Evolutionary conservation across 2,113 vertebrate genomes (phyloP).

Genomic region (Coreoperca whiteheadi): DNA sequence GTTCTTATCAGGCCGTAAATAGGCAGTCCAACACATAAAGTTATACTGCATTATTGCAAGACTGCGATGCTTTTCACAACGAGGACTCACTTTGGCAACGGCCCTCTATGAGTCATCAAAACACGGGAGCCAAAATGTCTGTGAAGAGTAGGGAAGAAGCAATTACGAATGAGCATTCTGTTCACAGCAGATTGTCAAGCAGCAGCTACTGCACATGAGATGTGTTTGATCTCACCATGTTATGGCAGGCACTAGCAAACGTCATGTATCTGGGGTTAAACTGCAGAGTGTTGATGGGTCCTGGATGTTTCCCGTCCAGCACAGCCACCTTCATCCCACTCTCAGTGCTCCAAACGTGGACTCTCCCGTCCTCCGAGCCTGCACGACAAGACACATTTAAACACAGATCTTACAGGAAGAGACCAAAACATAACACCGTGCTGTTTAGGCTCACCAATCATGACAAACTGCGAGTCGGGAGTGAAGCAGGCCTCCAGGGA

Average conservation of each 20-base stretch:
- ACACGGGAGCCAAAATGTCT: conserved; percentile 98
- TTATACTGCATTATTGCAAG: neutral
- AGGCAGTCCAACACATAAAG: neutral
- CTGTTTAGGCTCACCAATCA: conserved; percentile 91
- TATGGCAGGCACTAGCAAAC: conserved; percentile 96
- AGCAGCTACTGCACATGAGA: neutral
- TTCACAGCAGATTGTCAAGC: neutral
- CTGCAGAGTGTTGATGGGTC: conserved; percentile 95
- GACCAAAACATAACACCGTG: neutral
- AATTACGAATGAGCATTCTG: neutral
- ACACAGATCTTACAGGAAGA: neutral
- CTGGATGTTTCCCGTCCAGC: conserved; percentile 95
- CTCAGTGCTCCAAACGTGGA: conserved; percentile 98
- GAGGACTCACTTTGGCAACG: neutral
- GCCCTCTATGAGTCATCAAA: conserved; percentile 86
- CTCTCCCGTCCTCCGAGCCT: conserved; percentile 98
- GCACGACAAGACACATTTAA: neutral
- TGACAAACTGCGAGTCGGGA: conserved; percentile 97
- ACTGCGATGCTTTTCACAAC: neutral
- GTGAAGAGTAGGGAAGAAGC: conserved; percentile 49
- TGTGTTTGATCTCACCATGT: conserved; percentile 90
- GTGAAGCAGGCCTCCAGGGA: conserved; percentile 98
- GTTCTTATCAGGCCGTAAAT: neutral
- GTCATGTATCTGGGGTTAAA: conserved; percentile 99
- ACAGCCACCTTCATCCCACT: conserved; percentile 98